Conservation (phyloP, 2,888 invertebrate species). For the Biston stratarius region DNA sequence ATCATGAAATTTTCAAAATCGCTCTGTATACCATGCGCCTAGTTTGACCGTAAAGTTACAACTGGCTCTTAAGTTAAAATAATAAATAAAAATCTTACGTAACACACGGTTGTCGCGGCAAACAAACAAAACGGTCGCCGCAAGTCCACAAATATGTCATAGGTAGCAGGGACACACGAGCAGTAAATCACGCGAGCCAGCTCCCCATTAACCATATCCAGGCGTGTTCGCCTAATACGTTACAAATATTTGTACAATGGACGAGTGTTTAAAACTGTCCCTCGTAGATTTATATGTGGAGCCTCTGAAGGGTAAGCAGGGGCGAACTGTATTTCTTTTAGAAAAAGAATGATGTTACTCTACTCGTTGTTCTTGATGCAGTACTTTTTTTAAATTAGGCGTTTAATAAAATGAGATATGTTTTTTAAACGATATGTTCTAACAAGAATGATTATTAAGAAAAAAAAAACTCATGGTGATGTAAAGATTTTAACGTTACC, state of each 20-base stretch:
- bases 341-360: too few relatives aligned
- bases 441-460: too few relatives aligned
- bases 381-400: too few relatives aligned
- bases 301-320: conserved; percentile 38
- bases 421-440: too few relatives aligned
- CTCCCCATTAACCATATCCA: conserved; percentile 44
- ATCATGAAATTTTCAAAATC: too few relatives aligned
- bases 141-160: conserved; percentile 45
- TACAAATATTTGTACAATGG: conserved; percentile 65
- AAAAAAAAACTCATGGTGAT: too few relatives aligned
- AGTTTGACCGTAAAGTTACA: too few relatives aligned
- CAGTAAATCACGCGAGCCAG: conserved; percentile 57
- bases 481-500: too few relatives aligned
- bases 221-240: conserved; percentile 56
- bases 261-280: conserved; percentile 61
- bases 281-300: conserved; percentile 56
- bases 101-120: conserved; percentile 29
- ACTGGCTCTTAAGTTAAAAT: neutral
- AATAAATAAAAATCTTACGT: conserved; percentile 31
- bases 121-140: conserved; percentile 31
- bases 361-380: too few relatives aligned
- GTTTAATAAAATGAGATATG: too few relatives aligned
- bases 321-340: conserved; percentile 33
- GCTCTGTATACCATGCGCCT: too few relatives aligned
- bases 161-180: conserved; percentile 47